Evolutionary conservation across 2,113 vertebrate genomes (phyloP).

Genomic region (Sander vitreus): DNA sequence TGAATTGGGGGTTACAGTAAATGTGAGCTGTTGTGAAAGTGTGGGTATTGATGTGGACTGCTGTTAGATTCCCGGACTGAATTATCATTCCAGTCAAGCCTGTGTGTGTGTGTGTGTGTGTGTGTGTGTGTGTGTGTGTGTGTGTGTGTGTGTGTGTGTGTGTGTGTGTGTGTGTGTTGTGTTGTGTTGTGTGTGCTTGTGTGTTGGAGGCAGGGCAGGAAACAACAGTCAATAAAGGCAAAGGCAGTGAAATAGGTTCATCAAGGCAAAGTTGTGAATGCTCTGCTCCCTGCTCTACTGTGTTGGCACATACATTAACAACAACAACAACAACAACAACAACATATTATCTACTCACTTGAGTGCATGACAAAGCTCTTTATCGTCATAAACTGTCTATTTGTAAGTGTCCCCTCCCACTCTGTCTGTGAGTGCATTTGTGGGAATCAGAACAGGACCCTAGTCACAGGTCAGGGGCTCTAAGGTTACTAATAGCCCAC

Average conservation of each 20-base stretch:
- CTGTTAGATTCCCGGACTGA: too few relatives aligned
- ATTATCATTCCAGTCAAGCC: too few relatives aligned
- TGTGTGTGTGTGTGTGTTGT: too few relatives aligned
- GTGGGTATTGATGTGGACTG: too few relatives aligned
- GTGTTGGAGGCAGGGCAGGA: not conserved
- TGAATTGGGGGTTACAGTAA: too few relatives aligned
- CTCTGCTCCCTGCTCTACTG: slow-evolving; percentile 40
- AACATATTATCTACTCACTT: slow-evolving; percentile 60
- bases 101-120: slow-evolving; percentile 12
- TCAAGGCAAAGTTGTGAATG: slow-evolving; percentile 50
- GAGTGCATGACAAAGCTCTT: slow-evolving; percentile 77
- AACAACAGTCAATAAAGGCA: slow-evolving; percentile 1
- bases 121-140: not conserved
- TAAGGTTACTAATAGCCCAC: slow-evolving; percentile 87
- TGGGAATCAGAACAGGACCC: slow-evolving; percentile 86
- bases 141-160: too few relatives aligned
- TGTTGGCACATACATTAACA: slow-evolving; percentile 69
- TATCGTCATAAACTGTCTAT: slow-evolving; percentile 71
- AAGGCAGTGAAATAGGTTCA: slow-evolving; percentile 21
- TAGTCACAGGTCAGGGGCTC: slow-evolving; percentile 86
- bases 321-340: slow-evolving; percentile 32
- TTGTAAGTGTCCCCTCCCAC: slow-evolving; percentile 47
- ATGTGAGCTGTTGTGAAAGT: too few relatives aligned
- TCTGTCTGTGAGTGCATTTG: slow-evolving; percentile 65
- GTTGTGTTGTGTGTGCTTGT: not conserved